A percentile compares a stretch with the other conserved stretches of the same genome.
These are phyloP conservation scores for Parasteatoda tepidariorum DNA, from an alignment of 1,140 invertebrate genomes.

Conservation along the genomic window DNA sequence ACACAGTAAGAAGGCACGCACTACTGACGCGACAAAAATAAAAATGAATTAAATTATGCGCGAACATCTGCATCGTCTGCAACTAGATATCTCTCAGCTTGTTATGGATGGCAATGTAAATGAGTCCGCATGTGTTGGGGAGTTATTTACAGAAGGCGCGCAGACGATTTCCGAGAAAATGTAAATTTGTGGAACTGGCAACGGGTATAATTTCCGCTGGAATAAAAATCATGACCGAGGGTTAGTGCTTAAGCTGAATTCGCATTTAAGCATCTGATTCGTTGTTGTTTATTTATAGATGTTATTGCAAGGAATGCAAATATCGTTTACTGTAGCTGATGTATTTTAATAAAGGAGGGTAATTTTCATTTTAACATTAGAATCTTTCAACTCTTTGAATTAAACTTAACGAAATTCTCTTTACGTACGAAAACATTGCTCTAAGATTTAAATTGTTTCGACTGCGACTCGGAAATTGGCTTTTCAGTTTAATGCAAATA, in stretches of 20 bases:
- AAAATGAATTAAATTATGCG: slow-evolving; percentile 36
- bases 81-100: slow-evolving; percentile 11
- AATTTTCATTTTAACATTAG: too few relatives aligned
- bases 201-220: neutral
- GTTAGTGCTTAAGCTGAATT: neutral
- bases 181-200: neutral
- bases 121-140: slow-evolving; percentile 16
- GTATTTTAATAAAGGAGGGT: neutral
- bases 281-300: slow-evolving; percentile 27
- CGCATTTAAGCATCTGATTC: neutral
- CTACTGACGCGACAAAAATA: slow-evolving; percentile 30
- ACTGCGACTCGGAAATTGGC: too few relatives aligned
- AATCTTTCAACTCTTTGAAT: too few relatives aligned
- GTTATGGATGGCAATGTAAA: slow-evolving; percentile 23
- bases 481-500: too few relatives aligned
- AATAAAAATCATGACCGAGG: slow-evolving; percentile 9
- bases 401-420: too few relatives aligned
- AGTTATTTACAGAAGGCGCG: neutral
- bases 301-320: neutral
- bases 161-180: neutral
- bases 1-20: neutral
- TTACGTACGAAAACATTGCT: too few relatives aligned
- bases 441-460: too few relatives aligned
- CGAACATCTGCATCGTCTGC: slow-evolving; percentile 42
- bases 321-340: neutral